Evolutionary conservation across 2,888 invertebrate species (phyloP).

Genomic region (Nebria brevicollis): DNA sequence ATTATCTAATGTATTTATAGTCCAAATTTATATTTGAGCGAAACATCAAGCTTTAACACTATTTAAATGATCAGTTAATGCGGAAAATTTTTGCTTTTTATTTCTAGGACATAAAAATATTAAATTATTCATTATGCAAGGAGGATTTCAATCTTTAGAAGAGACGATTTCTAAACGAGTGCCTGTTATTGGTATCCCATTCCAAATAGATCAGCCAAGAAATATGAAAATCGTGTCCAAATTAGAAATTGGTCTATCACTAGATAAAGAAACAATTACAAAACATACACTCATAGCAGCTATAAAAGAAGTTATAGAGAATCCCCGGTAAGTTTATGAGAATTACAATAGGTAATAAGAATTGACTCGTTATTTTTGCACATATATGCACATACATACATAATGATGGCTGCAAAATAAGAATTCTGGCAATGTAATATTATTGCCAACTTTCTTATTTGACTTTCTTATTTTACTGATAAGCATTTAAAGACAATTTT

Average conservation of each 20-base stretch:
- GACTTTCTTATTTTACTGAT: no score
- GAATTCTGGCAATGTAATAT: no score
- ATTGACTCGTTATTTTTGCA: no score
- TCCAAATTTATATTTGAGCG: background rate
- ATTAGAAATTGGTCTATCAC: conserved; percentile 56
- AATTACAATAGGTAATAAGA: no score
- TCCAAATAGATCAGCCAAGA: conserved; percentile 61
- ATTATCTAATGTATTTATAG: no score
- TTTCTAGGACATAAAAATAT: conserved; percentile 61
- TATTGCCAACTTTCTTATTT: no score
- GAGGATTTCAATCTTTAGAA: conserved; percentile 63
- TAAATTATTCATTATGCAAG: conserved; percentile 64
- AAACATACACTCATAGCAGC: conserved; percentile 54
- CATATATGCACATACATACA: no score
- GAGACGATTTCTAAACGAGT: conserved; percentile 62
- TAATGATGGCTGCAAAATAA: no score
- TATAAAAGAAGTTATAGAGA: conserved; percentile 51
- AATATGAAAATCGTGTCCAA: conserved; percentile 53
- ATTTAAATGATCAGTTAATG: no score
- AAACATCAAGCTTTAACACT: background rate
- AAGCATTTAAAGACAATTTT: no score
- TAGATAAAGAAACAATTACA: conserved; percentile 56
- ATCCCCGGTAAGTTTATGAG: conserved; percentile 47
- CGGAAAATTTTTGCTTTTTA: background rate
- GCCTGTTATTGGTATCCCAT: conserved; percentile 62